phyloP scores from a whole-genome alignment of 2,888 invertebrate genomes.

The Cantharis flavilabris region DNA sequence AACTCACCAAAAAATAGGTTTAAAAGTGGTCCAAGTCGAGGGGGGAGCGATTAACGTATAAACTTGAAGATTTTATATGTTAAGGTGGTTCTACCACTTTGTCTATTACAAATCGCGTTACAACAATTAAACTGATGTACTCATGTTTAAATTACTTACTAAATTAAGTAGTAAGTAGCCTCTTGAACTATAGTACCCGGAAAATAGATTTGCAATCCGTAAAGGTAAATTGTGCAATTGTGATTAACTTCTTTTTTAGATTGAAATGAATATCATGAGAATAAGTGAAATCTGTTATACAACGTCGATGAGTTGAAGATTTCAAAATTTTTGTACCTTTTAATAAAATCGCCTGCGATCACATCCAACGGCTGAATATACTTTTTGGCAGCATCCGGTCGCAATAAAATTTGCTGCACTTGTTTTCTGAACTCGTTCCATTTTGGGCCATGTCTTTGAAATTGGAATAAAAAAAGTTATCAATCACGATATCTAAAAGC shows the following conservation, averaged over 20 bases:
- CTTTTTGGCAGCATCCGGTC: slow-evolving; percentile 77
- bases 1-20: no score
- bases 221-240: neutral
- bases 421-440: slow-evolving; percentile 85
- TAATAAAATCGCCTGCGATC: slow-evolving; percentile 77
- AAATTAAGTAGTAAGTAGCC: neutral
- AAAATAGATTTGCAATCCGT: neutral
- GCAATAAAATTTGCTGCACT: slow-evolving; percentile 82
- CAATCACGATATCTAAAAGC: neutral
- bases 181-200: neutral
- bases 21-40: no score
- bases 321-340: slow-evolving; percentile 53
- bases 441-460: slow-evolving; percentile 77
- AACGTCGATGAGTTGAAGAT: neutral
- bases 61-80: no score
- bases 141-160: neutral
- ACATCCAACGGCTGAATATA: slow-evolving; percentile 75
- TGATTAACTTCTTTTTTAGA: neutral
- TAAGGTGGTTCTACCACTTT: no score
- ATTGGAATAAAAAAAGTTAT: neutral
- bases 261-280: neutral
- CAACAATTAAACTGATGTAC: no score
- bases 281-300: neutral
- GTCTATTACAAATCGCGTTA: no score
- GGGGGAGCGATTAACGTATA: no score